These are phyloP conservation scores for Sebastes ruberrimus DNA, from an alignment of 2,797 vertebrate genomes.

Conservation along the genomic window DNA sequence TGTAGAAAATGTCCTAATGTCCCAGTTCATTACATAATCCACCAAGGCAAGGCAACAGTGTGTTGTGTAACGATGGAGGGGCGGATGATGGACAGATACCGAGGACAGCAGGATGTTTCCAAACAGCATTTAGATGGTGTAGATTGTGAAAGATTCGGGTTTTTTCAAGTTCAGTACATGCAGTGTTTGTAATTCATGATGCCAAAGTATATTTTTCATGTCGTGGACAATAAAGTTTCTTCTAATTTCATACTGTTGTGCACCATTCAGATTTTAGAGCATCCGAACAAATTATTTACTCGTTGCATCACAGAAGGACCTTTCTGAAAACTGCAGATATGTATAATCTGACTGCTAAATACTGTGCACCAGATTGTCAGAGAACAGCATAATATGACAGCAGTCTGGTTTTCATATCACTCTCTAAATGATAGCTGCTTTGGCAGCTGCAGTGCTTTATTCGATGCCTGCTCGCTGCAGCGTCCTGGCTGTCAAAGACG, in stretches of 20 bases:
- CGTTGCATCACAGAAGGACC: background rate
- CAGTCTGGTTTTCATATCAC: conserved; percentile 17
- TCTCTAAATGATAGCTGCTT: background rate
- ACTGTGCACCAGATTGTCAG: background rate
- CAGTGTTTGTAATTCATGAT: background rate
- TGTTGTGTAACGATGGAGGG: background rate
- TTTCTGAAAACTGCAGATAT: background rate
- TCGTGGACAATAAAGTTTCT: background rate
- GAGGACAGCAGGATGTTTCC: background rate
- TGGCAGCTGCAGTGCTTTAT: conserved; percentile 34
- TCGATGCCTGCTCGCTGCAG: conserved; percentile 29
- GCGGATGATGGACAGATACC: background rate
- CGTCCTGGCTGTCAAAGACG: conserved; percentile 15
- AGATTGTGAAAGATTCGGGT: background rate
- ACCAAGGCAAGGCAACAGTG: background rate
- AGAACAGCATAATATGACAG: background rate
- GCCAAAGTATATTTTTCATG: background rate
- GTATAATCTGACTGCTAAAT: background rate
- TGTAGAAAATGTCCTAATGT: background rate
- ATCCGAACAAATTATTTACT: background rate
- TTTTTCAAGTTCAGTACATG: background rate
- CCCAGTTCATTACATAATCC: conserved; percentile 3
- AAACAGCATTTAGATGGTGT: background rate
- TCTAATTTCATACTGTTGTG: background rate
- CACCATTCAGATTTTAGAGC: background rate